A percentile compares a stretch with the other conserved stretches of the same genome.
phyloP scores from a whole-genome alignment of 2,113 vertebrate species.

The Cathartes aura region DNA sequence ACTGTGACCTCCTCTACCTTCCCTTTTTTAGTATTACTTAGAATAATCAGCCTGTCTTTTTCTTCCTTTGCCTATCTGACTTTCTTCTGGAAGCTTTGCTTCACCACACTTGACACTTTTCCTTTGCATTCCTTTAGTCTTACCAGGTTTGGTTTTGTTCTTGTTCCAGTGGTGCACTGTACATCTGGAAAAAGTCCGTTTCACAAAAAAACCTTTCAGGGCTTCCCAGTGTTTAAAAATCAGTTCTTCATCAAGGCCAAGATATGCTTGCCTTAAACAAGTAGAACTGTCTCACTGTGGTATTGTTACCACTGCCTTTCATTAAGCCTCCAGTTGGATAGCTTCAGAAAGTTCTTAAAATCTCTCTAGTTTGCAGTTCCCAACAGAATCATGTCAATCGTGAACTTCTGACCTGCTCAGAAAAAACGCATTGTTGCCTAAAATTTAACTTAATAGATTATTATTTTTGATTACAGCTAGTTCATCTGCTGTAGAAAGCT shows the following conservation, averaged over 20 bases:
- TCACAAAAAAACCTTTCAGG: neutral
- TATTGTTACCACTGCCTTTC: neutral
- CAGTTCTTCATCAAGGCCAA: neutral
- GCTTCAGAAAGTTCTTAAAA: neutral
- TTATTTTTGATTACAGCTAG: neutral
- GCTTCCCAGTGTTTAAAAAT: neutral
- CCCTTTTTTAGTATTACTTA: neutral
- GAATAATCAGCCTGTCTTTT: neutral
- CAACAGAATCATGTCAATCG: neutral
- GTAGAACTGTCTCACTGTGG: neutral
- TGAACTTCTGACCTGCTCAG: neutral
- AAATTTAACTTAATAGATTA: neutral
- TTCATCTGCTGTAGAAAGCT: neutral
- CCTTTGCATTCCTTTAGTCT: neutral
- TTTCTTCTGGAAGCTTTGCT: neutral
- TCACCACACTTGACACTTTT: neutral
- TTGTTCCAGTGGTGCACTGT: neutral
- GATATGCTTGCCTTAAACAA: neutral
- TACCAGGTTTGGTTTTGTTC: neutral
- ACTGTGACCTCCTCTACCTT: neutral
- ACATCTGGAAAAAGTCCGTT: neutral
- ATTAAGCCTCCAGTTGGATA: neutral
- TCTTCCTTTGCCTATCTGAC: neutral
- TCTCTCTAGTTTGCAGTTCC: neutral
- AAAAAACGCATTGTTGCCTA: neutral